A percentile compares a stretch with the other conserved stretches of the same genome.
phyloP scores from a whole-genome alignment of 1,140 invertebrate genomes.

The Danaus melanippus region DNA sequence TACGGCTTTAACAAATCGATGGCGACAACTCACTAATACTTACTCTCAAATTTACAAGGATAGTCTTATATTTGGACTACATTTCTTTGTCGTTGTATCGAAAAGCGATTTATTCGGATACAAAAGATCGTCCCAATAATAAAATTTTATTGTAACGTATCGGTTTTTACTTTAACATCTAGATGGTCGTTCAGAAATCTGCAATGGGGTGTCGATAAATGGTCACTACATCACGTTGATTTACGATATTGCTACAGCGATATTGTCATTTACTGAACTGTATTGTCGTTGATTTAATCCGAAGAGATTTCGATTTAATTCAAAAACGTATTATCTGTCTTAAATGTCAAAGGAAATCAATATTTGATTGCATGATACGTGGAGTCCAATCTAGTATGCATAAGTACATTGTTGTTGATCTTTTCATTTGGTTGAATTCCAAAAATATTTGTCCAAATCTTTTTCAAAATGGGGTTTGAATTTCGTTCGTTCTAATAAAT shows the following conservation, averaged over 20 bases:
- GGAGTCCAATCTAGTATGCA: conserved; percentile 24
- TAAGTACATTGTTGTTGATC: conserved; percentile 53
- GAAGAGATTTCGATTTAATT: conserved; percentile 18
- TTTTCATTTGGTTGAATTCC: conserved; percentile 1
- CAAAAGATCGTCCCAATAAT: conserved; percentile 8
- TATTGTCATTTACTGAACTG: conserved; percentile 8
- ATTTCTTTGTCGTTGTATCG: conserved; percentile 6
- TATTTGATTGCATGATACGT: conserved; percentile 30
- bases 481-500: too few relatives aligned
- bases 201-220: conserved; percentile 9
- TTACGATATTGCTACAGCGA: conserved; percentile 21
- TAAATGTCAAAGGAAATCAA: conserved; percentile 2
- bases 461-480: too few relatives aligned
- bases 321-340: neutral
- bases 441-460: too few relatives aligned
- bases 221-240: conserved; percentile 21
- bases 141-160: neutral
- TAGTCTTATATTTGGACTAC: conserved; percentile 4
- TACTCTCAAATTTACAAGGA: conserved; percentile 11
- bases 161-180: conserved; percentile 3
- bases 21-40: conserved; percentile 15
- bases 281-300: conserved; percentile 16
- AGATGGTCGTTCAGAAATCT: conserved; percentile 3
- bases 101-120: conserved; percentile 2
- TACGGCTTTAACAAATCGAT: conserved; percentile 40